Evolutionary conservation across 2,888 invertebrate species (phyloP), one percentile per base, ranked within the genome.

Genomic region (Drosophila pullipes): DNA sequence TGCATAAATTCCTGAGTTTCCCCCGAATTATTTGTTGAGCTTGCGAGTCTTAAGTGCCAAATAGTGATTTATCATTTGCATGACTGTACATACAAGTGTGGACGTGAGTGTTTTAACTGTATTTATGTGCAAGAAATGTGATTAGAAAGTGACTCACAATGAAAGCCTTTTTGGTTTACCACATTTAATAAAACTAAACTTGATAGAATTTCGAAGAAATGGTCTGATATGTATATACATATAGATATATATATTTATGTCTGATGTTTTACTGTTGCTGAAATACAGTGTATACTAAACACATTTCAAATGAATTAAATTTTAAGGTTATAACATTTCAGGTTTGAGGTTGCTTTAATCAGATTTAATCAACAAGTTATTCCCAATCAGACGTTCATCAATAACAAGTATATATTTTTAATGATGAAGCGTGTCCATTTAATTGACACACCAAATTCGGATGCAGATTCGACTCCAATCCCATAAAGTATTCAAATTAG

Each of bases 401-500:
- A 54, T 35, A 22, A 9, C 18, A 25, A 30, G 22, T 13, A 9
- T 18, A 13, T 10, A 18, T n/a, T 9, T n/a, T 3, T 16, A 28
- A 25, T 37, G 16, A 62, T 49, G 31, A 22, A 50, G 63, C 50
- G 44, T 68, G 52, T 33, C 68, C 60, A 63, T 54, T 76, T 65
- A 58, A 55, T 71, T 69, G 59, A 67, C 82, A 70, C 70, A 67
- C 49, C 35, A 41, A 55, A 66, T 57, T 66, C 55, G 62, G 66
- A 61, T 61, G 57, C 25, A 28, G 55, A 37, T 62, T 59, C 57
- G 53, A 55, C 60, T 50, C 49, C 25, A 66, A 71, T 25, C 62
- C 69, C 78, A 74, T 83, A 76, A 81, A 72, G 58, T 63, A 74
- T 75, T 80, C 69, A 85, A 90, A 84, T 78, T 75, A 75, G 87